A percentile compares a stretch with the other conserved stretches of the same genome.
Conservation (phyloP, 2,113 vertebrate species). For the Podiceps cristatus region DNA sequence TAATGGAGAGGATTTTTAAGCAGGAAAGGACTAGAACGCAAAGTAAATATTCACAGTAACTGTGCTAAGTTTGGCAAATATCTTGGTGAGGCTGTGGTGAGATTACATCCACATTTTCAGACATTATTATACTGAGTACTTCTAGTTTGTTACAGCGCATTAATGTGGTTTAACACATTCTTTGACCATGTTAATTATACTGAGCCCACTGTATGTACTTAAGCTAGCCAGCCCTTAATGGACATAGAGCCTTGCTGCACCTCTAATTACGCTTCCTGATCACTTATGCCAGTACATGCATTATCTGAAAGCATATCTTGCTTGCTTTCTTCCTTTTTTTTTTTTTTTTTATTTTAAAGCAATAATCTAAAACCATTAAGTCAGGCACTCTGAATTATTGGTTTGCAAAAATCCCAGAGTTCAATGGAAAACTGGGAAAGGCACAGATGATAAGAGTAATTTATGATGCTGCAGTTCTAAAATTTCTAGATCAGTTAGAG, state of each 20-base stretch:
- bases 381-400: neutral
- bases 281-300: constrained; percentile 8
- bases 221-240: constrained; percentile 37
- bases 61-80: neutral
- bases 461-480: neutral
- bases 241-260: neutral
- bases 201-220: neutral
- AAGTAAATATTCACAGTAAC: neutral
- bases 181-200: neutral
- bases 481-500: neutral
- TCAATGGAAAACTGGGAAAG: neutral
- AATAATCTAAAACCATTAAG: constrained; percentile 37
- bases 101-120: neutral
- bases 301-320: constrained; percentile 11
- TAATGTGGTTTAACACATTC: constrained; percentile 35
- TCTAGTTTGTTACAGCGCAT: neutral
- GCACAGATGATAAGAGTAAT: neutral
- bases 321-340: neutral
- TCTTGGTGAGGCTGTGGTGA: neutral
- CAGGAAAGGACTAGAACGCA: neutral
- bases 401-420: constrained; percentile 1
- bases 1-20: neutral
- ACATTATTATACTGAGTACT: neutral
- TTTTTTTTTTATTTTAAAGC: neutral
- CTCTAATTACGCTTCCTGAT: constrained; percentile 8